Percentiles rank a stretch among this genome's conserved stretches.
These are phyloP conservation scores for Anabacerthia variegaticeps DNA, from an alignment of 2,797 vertebrate genomes.

Conservation along the genomic window DNA sequence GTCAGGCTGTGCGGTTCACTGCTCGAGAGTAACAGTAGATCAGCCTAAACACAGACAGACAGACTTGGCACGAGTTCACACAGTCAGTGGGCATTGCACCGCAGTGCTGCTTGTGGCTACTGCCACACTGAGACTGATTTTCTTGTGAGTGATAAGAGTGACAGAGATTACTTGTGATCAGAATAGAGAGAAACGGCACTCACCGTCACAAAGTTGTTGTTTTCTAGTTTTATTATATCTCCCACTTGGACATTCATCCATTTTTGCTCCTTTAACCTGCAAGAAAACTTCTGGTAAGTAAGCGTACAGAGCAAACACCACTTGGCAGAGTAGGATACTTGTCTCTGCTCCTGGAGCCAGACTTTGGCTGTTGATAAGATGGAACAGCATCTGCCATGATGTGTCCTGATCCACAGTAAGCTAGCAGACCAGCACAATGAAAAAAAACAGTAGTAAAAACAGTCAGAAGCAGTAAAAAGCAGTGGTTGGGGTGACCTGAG, in stretches of 20 bases:
- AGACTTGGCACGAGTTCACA: not conserved
- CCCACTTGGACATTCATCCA: constrained; percentile 96
- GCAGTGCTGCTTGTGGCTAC: not conserved
- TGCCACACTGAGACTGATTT: not conserved
- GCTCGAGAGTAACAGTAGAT: constrained; percentile 90
- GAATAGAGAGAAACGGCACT: constrained; percentile 54
- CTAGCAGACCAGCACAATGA: not conserved
- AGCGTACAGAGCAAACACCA: not conserved
- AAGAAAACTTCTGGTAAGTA: constrained; percentile 47
- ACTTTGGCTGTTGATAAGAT: not conserved
- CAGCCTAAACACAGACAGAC: constrained; percentile 81
- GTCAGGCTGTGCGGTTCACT: constrained; percentile 91
- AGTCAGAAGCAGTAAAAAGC: not conserved
- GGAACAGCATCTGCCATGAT: not conserved
- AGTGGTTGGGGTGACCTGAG: not conserved
- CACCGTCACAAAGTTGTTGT: constrained; percentile 91
- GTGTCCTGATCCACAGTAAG: not conserved
- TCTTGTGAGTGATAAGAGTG: not conserved
- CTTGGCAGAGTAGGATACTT: not conserved
- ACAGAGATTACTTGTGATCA: not conserved
- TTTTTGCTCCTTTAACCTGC: constrained; percentile 86
- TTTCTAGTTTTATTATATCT: constrained; percentile 91
- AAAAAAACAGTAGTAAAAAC: not conserved
- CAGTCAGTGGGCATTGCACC: not conserved
- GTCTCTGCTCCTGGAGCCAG: not conserved